Base-by-base conservation (phyloP, 2,888 invertebrate genomes). In the Erebia aethiops region DNA sequence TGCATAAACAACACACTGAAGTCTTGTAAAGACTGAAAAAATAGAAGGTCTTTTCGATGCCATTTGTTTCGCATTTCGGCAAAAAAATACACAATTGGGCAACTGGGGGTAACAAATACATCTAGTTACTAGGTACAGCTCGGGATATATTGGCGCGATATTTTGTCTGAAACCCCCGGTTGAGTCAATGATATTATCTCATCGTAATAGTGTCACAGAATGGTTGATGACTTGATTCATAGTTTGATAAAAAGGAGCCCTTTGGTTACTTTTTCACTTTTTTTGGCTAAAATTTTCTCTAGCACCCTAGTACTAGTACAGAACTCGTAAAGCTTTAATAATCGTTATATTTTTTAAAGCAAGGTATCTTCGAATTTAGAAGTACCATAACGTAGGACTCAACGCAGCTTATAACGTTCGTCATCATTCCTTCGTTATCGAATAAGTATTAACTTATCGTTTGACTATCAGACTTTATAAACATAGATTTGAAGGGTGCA, bases 141-240 rank as follows among this genome's bases (percentile, higher is more conserved):
- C 41, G 13, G 66, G 43, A 66, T 66, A 66, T 66, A 66, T 66
- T 57, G 66, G 14, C 46, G 57, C 43, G 56, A 66, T 66, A 66
- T 66, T 66, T 56, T 56, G 46, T 56, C 56, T 57, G 14, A 11
- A 54, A 43, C 46, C 56, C 41, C 46, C 21, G 8, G 49, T 62
- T 46, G 62, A 8, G 21, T 16, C 49, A 7, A 14, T 14, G 62
- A 62, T 43, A 21, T 49, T 0, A 5, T 14, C n/a, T n/a, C n/a
- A 18, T 13, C 18, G 2, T 9, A 14, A 1, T 10, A 11, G 0
- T 41, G 46, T 62, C 10, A 21, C 21, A 62, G 62, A 62, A 14
- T 21, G 14, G 46, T 18, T 8, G 43, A 35, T 35, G 35, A 10
- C 46, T 14, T 35, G 4, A 13, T 7, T 7, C 54, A 10, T 54